A percentile compares a stretch with the other conserved stretches of the same genome.
Evolutionary conservation across 2,888 invertebrate species (phyloP).

Genomic region (Hydropsyche betteni): DNA sequence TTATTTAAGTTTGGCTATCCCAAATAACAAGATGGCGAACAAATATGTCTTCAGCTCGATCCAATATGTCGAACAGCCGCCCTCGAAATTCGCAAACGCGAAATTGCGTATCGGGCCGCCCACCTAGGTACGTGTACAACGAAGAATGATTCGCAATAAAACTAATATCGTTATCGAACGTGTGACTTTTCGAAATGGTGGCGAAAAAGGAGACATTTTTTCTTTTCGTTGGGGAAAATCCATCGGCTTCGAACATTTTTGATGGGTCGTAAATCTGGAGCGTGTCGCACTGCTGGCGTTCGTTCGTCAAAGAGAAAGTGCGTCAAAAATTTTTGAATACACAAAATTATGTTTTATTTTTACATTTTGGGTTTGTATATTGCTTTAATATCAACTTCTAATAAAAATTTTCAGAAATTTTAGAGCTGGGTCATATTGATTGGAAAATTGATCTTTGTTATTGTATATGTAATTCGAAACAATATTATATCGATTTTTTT

Average conservation of each 20-base stretch:
- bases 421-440: no score
- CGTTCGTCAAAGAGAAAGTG: no score
- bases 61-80: no score
- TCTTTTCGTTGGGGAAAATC: background rate
- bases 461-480: no score
- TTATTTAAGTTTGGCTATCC: background rate
- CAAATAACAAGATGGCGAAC: background rate
- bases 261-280: background rate
- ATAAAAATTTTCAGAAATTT: no score
- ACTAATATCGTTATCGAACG: conserved; percentile 11
- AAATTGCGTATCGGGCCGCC: background rate
- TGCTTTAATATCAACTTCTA: no score
- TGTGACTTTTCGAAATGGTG: background rate
- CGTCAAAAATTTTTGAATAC: no score
- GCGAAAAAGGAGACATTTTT: background rate
- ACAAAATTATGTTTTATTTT: no score
- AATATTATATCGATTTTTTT: no score
- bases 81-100: background rate
- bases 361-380: no score
- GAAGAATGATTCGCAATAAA: conserved; percentile 1
- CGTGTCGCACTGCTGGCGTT: background rate
- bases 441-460: no score
- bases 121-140: background rate
- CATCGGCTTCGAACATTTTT: conserved; percentile 2
- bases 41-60: no score